Percentiles rank a stretch among this genome's conserved stretches.
phyloP scores from a whole-genome alignment of 2,888 invertebrate species.

The Scrobipalpa costella region DNA sequence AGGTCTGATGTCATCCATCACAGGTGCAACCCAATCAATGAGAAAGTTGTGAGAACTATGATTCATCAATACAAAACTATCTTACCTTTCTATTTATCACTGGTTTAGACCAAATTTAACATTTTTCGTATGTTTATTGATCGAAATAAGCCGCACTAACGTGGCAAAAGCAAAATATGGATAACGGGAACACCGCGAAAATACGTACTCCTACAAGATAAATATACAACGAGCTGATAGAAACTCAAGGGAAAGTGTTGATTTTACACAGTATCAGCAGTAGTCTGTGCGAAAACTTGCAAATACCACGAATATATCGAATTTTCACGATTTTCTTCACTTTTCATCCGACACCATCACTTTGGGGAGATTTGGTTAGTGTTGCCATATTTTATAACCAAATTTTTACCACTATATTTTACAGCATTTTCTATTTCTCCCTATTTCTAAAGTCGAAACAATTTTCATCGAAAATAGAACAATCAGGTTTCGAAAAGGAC shows the following conservation, averaged over 20 bases:
- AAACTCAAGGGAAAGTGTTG: background rate
- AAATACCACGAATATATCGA: background rate
- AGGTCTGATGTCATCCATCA: slow-evolving; percentile 56
- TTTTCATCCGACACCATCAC: background rate
- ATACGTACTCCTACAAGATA: slow-evolving; percentile 8
- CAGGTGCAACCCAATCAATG: slow-evolving; percentile 16
- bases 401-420: background rate
- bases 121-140: slow-evolving; percentile 42
- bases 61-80: slow-evolving; percentile 35
- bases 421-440: background rate
- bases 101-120: slow-evolving; percentile 39
- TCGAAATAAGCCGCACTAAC: slow-evolving; percentile 50
- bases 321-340: background rate
- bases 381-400: background rate
- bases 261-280: background rate
- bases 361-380: background rate
- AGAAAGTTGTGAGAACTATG: slow-evolving; percentile 30
- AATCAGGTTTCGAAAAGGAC: too few species aligned
- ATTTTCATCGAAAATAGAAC: too few species aligned
- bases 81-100: slow-evolving; percentile 37
- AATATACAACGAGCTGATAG: background rate
- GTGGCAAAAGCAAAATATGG: slow-evolving; percentile 57
- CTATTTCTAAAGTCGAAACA: too few species aligned
- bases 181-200: slow-evolving; percentile 48
- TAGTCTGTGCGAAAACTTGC: background rate